Evolutionary conservation across 2,888 invertebrate genomes (phyloP), one percentile per base, ranked within the genome.

Genomic region (Aproaerema taeniolella): DNA sequence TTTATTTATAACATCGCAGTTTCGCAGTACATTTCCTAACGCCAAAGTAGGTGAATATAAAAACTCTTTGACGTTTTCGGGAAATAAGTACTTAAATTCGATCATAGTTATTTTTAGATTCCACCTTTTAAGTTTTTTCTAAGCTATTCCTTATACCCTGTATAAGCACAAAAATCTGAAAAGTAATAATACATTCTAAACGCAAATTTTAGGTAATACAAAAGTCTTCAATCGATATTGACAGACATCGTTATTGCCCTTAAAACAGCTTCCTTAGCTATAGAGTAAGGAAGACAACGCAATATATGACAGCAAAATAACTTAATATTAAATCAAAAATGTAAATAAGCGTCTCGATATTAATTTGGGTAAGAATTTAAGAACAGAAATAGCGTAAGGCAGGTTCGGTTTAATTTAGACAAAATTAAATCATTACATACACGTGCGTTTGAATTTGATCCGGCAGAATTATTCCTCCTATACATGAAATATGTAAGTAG

Each of bases 351-450:
- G 44, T 55, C 52, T 52, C 52, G 50, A 49, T 52, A 61, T 61
- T 63, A 61, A 68, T 70, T 60, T 62, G 55, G 53, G 58, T 55
- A 61, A 28, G n/a, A n/a, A 7, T 62, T 67, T 57, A 55, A 58
- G 58, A 55, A 57, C 53, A 58, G n/a, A n/a, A 62, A 67, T 65
- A 53, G 53, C 46, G 41, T 45, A 55, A 46, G 47, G 56, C 4
- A 16, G 14, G 25, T 16, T 8, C 26, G 17, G 25, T 16, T 24
- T 30, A 24, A 37, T 39, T 42, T 31, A 31, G 33, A 31, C 70
- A 57, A 75, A 75, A 81, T 81, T 75, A 77, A 79, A 76, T 66
- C 77, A 68, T 81, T 78, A 69, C 52, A 45, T 58, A 67, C 81
- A 81, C 76, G 80, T 80, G 81, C 53, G 72, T 47, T 31, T 12